Percentiles rank a stretch among this genome's conserved stretches.
These are phyloP conservation scores for Herpetotheres cachinnans DNA, from an alignment of 2,113 vertebrate genomes.

Conservation along the genomic window DNA sequence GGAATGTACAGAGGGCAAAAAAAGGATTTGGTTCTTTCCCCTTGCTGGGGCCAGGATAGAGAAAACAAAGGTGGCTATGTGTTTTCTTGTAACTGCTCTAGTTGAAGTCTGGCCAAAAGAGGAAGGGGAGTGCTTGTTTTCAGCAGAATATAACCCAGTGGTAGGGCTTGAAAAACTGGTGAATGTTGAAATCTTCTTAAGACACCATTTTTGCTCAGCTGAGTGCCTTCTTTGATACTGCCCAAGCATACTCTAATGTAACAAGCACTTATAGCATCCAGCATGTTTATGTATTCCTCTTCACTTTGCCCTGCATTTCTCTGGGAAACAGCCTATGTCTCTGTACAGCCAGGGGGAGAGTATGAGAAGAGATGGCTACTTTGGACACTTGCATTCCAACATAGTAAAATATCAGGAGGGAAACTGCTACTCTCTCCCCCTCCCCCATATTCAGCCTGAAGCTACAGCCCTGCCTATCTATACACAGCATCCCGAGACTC, in stretches of 20 bases:
- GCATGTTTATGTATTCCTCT: rapidly evolving
- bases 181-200: neutral
- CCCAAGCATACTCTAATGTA: neutral
- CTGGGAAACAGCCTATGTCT: neutral
- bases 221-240: neutral
- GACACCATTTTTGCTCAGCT: neutral
- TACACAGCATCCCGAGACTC: neutral
- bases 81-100: neutral
- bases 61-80: neutral
- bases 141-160: neutral
- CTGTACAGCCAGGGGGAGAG: neutral
- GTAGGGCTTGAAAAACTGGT: neutral
- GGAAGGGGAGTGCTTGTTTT: neutral
- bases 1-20: neutral
- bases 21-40: neutral
- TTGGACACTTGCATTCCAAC: neutral
- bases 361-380: neutral
- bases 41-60: neutral
- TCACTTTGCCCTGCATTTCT: neutral
- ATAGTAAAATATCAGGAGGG: neutral
- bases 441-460: neutral
- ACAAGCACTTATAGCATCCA: neutral
- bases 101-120: neutral
- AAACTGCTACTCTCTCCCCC: neutral
- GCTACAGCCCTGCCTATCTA: neutral